These are phyloP conservation scores for Teleogryllus occipitalis DNA, from an alignment of 1,140 invertebrate species.

Conservation along the genomic window DNA sequence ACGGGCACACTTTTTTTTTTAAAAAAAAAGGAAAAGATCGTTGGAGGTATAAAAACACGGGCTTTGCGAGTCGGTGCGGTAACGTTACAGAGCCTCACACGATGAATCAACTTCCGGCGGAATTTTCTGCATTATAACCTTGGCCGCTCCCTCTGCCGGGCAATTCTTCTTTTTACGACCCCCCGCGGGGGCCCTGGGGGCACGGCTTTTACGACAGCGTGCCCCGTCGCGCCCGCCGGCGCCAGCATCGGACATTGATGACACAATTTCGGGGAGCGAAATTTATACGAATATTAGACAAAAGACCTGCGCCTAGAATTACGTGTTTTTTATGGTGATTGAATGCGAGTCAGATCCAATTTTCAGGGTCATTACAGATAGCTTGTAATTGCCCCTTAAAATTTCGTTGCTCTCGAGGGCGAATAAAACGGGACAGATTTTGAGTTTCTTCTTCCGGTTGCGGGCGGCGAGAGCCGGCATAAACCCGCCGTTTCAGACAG, in stretches of 20 bases:
- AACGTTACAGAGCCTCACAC: neutral
- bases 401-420: neutral
- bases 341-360: neutral
- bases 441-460: neutral
- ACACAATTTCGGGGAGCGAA: neutral
- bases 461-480: neutral
- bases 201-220: neutral
- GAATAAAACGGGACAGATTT: slow-evolving; percentile 2
- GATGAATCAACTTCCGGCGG: neutral
- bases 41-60: neutral
- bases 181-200: too few relatives aligned
- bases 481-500: neutral
- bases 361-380: slow-evolving; percentile 1
- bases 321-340: slow-evolving; percentile 5
- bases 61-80: neutral
- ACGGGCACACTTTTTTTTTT: neutral
- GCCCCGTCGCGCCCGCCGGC: neutral
- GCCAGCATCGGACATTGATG: neutral
- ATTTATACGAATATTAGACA: slow-evolving; percentile 6
- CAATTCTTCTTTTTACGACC: neutral
- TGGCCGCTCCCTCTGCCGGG: neutral
- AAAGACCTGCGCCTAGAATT: neutral
- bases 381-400: slow-evolving; percentile 4
- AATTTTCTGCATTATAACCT: slow-evolving; percentile 5
- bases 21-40: neutral